Evolutionary conservation across 1,140 invertebrate species (phyloP).

Genomic region (Maconellicoccus hirsutus): DNA sequence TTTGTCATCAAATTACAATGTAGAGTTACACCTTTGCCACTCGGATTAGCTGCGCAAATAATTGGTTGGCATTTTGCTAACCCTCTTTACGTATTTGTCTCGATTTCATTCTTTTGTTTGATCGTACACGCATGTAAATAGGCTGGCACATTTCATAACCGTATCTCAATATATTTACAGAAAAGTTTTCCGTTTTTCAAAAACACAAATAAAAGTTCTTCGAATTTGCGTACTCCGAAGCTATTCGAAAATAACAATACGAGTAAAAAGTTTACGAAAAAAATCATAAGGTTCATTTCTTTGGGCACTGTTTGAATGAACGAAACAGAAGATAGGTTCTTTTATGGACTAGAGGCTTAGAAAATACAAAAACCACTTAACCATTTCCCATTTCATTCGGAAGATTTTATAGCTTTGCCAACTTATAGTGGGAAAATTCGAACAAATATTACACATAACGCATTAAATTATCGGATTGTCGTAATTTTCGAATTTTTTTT

Average conservation of each 20-base stretch:
- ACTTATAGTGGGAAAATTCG: too few species aligned
- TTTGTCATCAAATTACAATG: background rate
- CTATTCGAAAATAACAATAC: background rate
- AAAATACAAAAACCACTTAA: conserved; percentile 5
- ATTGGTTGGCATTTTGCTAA: too few species aligned
- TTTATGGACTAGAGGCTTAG: conserved; percentile 3
- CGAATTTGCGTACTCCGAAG: background rate
- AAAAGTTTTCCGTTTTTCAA: background rate
- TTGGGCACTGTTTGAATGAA: background rate
- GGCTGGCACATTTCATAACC: background rate
- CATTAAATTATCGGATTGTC: too few species aligned
- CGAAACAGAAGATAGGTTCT: background rate
- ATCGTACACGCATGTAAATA: too few species aligned
- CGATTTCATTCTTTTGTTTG: too few species aligned
- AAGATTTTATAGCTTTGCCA: background rate
- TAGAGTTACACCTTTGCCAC: too few species aligned
- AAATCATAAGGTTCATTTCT: conserved; percentile 9
- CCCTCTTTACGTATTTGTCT: too few species aligned
- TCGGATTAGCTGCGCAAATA: too few species aligned
- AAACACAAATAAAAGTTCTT: conserved; percentile 1
- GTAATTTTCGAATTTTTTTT: too few species aligned
- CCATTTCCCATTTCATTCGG: background rate
- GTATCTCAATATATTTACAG: background rate
- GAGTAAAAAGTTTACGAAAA: background rate
- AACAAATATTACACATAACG: too few species aligned